Conservation (phyloP, 2,888 invertebrate genomes). For the Cyclophora punctaria region DNA sequence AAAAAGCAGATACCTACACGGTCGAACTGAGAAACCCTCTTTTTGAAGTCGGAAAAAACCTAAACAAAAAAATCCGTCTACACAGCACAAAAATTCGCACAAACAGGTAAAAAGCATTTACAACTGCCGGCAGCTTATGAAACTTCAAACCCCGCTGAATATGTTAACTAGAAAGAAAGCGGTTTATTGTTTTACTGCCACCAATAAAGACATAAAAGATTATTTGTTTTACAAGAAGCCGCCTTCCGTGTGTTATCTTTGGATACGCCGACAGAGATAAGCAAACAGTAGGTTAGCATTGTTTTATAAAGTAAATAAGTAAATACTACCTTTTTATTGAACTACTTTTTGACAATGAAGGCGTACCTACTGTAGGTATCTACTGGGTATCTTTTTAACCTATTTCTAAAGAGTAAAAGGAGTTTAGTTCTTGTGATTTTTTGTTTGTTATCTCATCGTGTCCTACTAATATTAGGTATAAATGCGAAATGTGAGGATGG, state of each 20-base stretch:
- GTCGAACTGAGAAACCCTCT: no score
- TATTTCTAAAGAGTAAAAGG: no score
- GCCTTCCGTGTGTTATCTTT: slow-evolving; percentile 36
- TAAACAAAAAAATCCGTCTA: no score
- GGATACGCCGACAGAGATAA: slow-evolving; percentile 21
- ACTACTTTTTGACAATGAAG: neutral
- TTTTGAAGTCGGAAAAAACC: no score
- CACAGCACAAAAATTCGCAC: slow-evolving; percentile 34
- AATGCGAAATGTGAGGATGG: no score
- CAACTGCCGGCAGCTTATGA: slow-evolving; percentile 8
- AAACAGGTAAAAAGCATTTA: slow-evolving; percentile 46
- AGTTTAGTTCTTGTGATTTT: no score
- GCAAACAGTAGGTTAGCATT: slow-evolving; percentile 4
- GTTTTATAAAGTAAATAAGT: no score
- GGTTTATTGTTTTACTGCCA: slow-evolving; percentile 55
- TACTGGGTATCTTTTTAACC: no score
- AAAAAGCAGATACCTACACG: no score
- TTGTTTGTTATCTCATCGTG: no score
- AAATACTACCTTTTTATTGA: neutral
- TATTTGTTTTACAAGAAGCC: slow-evolving; percentile 48
- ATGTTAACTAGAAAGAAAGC: slow-evolving; percentile 39
- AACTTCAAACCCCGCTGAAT: neutral
- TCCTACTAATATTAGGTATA: no score
- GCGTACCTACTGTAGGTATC: neutral
- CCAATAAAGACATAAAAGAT: slow-evolving; percentile 39